Base-by-base conservation (phyloP, 1,140 invertebrate species). In the Theocolax elegans region DNA sequence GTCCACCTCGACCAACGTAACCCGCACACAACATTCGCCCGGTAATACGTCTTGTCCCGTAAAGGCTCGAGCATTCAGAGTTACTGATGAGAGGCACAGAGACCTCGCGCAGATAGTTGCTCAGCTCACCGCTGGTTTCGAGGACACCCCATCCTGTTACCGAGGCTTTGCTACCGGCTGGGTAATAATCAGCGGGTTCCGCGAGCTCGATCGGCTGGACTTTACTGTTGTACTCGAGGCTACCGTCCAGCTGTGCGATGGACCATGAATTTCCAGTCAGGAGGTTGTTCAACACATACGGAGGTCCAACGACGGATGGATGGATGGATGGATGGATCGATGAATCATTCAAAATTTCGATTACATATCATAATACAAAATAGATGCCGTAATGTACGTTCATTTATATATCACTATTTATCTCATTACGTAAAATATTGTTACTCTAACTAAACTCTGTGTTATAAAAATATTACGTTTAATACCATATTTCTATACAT, bases 1-100 rank as follows among this genome's bases (percentile, higher is more conserved):
- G 87, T 0, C 90, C 89, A 1, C 89, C 90, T 27, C 87, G 72
- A 0, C 79, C 71, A 6, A 89, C 85, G 76, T 88, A 87, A 8
- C 90, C 90, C 8, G 89, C 89, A 75, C 90, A 91, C 17, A 91
- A 78, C 85, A 90, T 90, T 17, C 86, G 81, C 1, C 84, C 82
- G 1, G 84, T 86, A 31, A 90, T 79, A 62, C 79, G 76, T 49
- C 75, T 76, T 56, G 75, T 38, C 21, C 74, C 77, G 76, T 85
- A 86, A 60, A 79, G 79, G 70, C 73, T 74, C 42, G 64, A 65
- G 72, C 85, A 87, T 40, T 80, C 74, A 21, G 76, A 67, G 59
- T 77, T 76, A 19, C 74, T 72, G 17, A 85, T 76, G 23, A 88
- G 80, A 40, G 85, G 83, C 46, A 89, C 83, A 15, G 83, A 70